Base-by-base conservation (phyloP, 2,888 invertebrate species). In the Priocnemis perturbator region DNA sequence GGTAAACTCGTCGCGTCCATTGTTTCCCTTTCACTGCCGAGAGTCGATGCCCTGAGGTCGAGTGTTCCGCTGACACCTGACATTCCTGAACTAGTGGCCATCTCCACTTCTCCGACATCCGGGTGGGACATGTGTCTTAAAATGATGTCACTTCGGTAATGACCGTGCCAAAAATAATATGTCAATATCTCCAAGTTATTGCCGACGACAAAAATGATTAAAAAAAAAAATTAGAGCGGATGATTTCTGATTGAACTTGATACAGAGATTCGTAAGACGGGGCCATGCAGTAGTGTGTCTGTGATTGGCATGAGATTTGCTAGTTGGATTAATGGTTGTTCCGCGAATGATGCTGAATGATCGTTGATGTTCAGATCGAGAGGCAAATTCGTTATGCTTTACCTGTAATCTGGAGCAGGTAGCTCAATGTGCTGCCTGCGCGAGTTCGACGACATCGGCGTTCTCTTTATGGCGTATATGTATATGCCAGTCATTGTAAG, bases 401-500 rank as follows among this genome's bases (percentile, higher is more conserved):
- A 88, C 88, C 88, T 88, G 76, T 88, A 88, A 79, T 88, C 87
- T 26, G 87, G 86, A 45, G 81, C 85, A n/a, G 87, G 89, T 67
- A 88, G 84, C 61, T 89, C 84, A 69, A 83, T 76, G 75, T 89
- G 85, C 76, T 89, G 85, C 79, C 87, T 83, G 64, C 85, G 82
- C 58, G 88, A 80, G 81, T 84, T 89, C 55, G 90, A 83, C 48
- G 90, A 89, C 62, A 91, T 90, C 0, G 92, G 91, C 14, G 92
- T 91, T 58, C 92, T 91, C 78, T 93, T 92, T 66, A 94, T 92
- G 2, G 93, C 91, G 78, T 93, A 93, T 61, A 93, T 90, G 70
- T 92, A 90, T 67, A 95, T 93, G 19, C 96, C 96, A 50, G 92
- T 91, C 90, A 95, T 93, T 56, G 96, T 94, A 81, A 96, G 90